Evolutionary conservation across 2,888 invertebrate genomes (phyloP).

Genomic region (Melangyna quadrimaculata): DNA sequence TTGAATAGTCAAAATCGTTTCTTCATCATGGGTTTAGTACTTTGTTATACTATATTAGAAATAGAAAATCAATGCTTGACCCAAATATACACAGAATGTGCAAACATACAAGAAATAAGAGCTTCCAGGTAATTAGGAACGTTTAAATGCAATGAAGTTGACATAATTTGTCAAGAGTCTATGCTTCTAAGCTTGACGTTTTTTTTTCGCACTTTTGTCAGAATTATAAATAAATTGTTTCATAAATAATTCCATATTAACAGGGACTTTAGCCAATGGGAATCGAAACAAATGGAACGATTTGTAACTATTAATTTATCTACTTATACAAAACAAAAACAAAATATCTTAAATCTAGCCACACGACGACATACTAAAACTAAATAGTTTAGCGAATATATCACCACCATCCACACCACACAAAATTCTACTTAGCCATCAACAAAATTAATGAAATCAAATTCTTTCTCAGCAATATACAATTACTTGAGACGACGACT

Average conservation of each 20-base stretch:
- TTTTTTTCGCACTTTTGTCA: neutral
- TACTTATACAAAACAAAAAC: no score
- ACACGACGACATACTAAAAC: neutral
- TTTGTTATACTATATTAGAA: neutral
- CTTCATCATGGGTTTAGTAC: neutral
- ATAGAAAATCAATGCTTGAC: constrained; percentile 26
- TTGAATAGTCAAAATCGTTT: neutral
- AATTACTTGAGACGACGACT: constrained; percentile 47
- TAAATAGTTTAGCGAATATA: constrained; percentile 18
- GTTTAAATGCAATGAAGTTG: neutral
- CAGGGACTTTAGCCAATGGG: neutral
- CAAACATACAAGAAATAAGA: neutral
- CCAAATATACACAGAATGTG: no score
- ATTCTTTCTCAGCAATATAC: constrained; percentile 29
- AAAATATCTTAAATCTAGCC: neutral
- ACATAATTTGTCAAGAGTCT: neutral
- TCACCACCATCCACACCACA: neutral
- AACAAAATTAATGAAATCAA: constrained; percentile 17
- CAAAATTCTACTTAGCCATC: constrained; percentile 7
- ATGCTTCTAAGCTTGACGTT: neutral
- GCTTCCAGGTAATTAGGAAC: constrained; percentile 23
- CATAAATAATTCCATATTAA: neutral
- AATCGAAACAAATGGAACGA: constrained; percentile 4
- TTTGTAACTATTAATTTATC: neutral
- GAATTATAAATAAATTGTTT: neutral